Evolutionary conservation across 2,888 invertebrate genomes (phyloP), one percentile per base, ranked within the genome.

Genomic region (Ochropacha duplaris): DNA sequence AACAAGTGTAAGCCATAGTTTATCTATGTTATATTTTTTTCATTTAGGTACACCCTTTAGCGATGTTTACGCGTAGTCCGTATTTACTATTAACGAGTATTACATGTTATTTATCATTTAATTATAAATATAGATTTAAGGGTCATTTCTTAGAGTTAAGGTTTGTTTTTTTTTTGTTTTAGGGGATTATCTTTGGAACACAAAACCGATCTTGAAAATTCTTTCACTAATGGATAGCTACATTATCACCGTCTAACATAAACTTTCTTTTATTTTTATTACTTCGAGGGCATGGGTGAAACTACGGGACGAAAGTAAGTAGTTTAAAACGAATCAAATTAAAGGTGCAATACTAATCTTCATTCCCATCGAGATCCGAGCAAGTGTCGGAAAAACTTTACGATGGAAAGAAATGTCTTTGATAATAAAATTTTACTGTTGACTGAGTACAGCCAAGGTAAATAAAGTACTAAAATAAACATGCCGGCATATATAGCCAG

Each of bases 1-100:
- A 80, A 75, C 72, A 78, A 79, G 66, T 72, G 76, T 76, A 72
- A 78, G 76, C 73, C 69, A 75, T 62, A 69, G 72, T 72, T 76
- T 74, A 77, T 76, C 71, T 66, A 68, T 73, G 72, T 71, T 74
- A 68, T 69, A 69, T 73, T 69, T 78, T 73, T 71, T 69, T 62
- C 65, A 71, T 71, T 64, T 57, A n/a, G n/a, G n/a, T n/a, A 62
- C 65, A 22, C 50, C 54, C 71, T 70, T 72, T 72, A 60, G 68
- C 71, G 64, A 65, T 31, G 31, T 12, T 31, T 31, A 31, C 28
- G 28, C 28, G 28, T 28, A 9, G 28, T 9, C 6, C 9, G 12
- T 31, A 31, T 36, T 36, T 36, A n/a, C n/a, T 36, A 6, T 34
- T 34, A 9, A 34, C n/a, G n/a, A 36, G n/a, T 5, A 36, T 36